These are phyloP conservation scores for Cheilinus undulatus DNA, from an alignment of 2,113 vertebrate species.

Conservation along the genomic window DNA sequence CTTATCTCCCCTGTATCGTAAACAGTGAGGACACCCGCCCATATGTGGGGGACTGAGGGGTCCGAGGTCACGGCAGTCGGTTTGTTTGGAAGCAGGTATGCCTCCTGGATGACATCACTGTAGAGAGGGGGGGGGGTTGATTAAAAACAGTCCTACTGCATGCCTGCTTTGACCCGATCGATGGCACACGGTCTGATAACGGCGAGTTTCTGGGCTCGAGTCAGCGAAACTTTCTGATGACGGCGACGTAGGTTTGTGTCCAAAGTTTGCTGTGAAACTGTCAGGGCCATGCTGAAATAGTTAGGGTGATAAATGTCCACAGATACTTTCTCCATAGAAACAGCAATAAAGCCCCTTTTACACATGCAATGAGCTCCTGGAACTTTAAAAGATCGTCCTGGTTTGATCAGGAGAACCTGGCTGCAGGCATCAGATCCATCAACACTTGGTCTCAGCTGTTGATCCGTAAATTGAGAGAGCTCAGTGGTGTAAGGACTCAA, in stretches of 20 bases:
- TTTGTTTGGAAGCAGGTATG: slow-evolving; percentile 54
- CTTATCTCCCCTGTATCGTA: slow-evolving; percentile 77
- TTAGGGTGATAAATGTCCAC: too few species aligned
- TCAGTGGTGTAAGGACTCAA: too few species aligned
- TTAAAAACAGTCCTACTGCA: slow-evolving; percentile 52
- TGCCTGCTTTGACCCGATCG: slow-evolving; percentile 20
- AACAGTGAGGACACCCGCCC: slow-evolving; percentile 58
- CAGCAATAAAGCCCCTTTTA: too few species aligned
- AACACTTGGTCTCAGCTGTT: too few species aligned
- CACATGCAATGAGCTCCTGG: too few species aligned
- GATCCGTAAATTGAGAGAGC: too few species aligned
- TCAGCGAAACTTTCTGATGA: not conserved
- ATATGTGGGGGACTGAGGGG: slow-evolving; percentile 43
- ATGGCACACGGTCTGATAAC: slow-evolving; percentile 11
- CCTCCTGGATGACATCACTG: slow-evolving; percentile 64
- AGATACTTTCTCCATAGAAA: too few species aligned
- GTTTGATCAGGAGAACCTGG: too few species aligned
- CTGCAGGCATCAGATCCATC: too few species aligned
- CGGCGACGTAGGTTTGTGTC: not conserved
- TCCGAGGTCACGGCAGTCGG: slow-evolving; percentile 49
- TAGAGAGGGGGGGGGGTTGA: slow-evolving; percentile 30
- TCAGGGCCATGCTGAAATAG: too few species aligned
- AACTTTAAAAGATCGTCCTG: too few species aligned
- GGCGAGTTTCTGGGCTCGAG: not conserved
- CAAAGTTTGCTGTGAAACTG: too few species aligned